Percentiles rank a stretch among this genome's conserved stretches.
Conservation (phyloP, 2,113 vertebrate species). For the Seriola aureovittata region DNA sequence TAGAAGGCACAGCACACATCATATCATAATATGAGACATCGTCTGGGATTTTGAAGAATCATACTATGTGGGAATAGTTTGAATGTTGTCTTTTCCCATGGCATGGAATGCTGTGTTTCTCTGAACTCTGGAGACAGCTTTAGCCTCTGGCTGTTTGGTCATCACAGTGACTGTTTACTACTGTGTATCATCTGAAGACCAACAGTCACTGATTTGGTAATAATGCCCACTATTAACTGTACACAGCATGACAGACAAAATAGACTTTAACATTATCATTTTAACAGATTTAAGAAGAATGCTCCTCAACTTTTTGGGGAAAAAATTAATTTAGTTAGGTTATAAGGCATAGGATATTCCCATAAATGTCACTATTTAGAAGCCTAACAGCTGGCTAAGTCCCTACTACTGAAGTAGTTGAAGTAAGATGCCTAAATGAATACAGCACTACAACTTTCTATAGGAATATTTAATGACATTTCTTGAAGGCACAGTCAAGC, state of each 20-base stretch:
- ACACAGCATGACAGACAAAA: not conserved
- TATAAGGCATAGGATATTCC: not conserved
- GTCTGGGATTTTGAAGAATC: constrained; percentile 28
- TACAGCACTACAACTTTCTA: not conserved
- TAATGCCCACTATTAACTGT: not conserved
- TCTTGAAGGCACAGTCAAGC: not conserved
- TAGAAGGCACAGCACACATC: constrained; percentile 34
- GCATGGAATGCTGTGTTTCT: not conserved
- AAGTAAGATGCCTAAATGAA: not conserved
- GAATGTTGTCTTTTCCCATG: not conserved
- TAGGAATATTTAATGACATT: not conserved
- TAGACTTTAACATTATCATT: not conserved
- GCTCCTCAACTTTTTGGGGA: not conserved
- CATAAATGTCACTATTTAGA: no score
- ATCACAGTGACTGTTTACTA: not conserved
- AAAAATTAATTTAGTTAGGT: no score
- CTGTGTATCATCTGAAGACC: not conserved
- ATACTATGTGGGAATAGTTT: not conserved
- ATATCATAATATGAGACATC: not conserved
- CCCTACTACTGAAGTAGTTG: not conserved
- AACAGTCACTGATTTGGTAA: constrained; percentile 1
- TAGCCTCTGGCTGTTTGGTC: constrained; percentile 8
- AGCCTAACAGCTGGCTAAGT: not conserved
- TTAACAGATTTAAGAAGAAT: not conserved
- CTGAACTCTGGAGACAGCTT: constrained; percentile 36